phyloP scores from a whole-genome alignment of 2,888 invertebrate genomes.

The Heterodera filipjevi region DNA sequence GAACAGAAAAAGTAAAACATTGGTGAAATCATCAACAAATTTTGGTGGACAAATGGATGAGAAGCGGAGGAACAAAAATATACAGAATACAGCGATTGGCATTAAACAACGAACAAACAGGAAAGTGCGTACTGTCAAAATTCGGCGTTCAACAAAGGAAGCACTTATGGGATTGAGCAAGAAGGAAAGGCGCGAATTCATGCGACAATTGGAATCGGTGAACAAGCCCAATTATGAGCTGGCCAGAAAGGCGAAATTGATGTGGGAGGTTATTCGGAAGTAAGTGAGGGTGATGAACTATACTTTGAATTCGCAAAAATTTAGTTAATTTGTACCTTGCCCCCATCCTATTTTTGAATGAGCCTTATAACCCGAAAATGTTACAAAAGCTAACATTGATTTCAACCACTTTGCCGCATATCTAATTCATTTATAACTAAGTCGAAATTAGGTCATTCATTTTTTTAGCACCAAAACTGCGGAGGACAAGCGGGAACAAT shows the following conservation, averaged over 20 bases:
- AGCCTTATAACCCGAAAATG: too few relatives aligned
- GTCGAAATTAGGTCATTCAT: too few relatives aligned
- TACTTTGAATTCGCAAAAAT: constrained; percentile 2
- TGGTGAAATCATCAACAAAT: too few relatives aligned
- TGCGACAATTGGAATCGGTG: constrained; percentile 52
- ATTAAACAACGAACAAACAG: background rate
- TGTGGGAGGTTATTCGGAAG: constrained; percentile 49
- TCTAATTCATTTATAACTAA: too few relatives aligned
- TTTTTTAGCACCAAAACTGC: constrained; percentile 56
- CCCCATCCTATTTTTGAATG: too few relatives aligned
- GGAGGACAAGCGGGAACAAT: constrained; percentile 48
- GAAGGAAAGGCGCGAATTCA: constrained; percentile 55
- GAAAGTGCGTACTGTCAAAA: constrained; percentile 25
- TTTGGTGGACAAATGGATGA: background rate
- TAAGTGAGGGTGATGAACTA: constrained; percentile 30
- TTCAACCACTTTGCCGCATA: too few relatives aligned
- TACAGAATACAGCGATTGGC: background rate
- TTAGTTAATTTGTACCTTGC: too few relatives aligned
- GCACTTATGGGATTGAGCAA: constrained; percentile 51
- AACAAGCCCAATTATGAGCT: constrained; percentile 53
- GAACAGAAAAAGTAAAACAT: background rate
- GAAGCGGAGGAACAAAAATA: background rate
- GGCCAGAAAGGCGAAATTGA: constrained; percentile 49
- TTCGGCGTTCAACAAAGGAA: constrained; percentile 58
- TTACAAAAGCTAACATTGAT: too few relatives aligned